Evolutionary conservation across 2,888 invertebrate genomes (phyloP), one percentile per base, ranked within the genome.

Genomic region (Clanis bilineata): DNA sequence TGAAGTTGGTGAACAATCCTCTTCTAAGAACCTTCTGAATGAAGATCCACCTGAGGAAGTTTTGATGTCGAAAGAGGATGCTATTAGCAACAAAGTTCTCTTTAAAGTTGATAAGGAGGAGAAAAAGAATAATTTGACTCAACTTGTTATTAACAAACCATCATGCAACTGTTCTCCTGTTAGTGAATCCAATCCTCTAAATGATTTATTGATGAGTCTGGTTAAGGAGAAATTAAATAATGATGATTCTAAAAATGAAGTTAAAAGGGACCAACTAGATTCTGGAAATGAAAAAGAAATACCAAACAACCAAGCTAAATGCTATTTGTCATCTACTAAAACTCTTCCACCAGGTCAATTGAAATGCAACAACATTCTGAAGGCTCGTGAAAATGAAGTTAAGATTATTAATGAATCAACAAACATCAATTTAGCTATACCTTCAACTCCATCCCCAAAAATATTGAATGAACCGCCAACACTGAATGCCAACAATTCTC

Each of bases 341-440:
- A 95, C 96, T 22, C 94, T 98, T 62, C 97, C 98, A 51, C 97
- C 97, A 7, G 97, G 97, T 67, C 97, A 98, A 80, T 94, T 98
- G 64, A 98, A 98, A 89, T 98, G 98, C 89, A 98, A 91, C 67
- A 98, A 91, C 64, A 98, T 98, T 82, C 92, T 98, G 59, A 98
- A 98, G 94, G 97, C 97, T 86, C 94, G 93, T 72, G 87, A 93
- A 71, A 91, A 83, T 70, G 92, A 92, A 71, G 86, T 92, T 5
- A 92, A 90, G 68, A 86, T 92, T 55, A 83, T 90, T 23, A 90
- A 92, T 68, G 90, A 92, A 67, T 85, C 90, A 25, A 85, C 86
- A 58, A 89, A 88, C 61, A 87, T 89, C 18, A 90, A 90, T 68
- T 67, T 92, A 23, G 82, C 92, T 0, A 79, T 91, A 61, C 91